Evolutionary conservation across 2,797 vertebrate species (phyloP).

Genomic region (Malurus leucopterus): DNA sequence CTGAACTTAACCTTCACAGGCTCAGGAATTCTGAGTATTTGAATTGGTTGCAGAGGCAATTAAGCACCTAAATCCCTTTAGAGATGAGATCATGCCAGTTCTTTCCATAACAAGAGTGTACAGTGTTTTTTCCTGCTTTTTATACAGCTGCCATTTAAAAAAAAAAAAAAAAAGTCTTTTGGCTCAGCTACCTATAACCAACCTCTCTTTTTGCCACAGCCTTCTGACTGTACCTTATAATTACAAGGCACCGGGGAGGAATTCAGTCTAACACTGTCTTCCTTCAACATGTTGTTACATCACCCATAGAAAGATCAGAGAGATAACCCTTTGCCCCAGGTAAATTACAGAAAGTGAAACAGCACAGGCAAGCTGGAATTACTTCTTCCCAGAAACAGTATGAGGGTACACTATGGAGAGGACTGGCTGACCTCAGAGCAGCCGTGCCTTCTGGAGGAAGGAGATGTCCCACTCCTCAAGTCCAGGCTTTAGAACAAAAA

Average conservation of each 20-base stretch:
- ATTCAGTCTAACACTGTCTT: neutral
- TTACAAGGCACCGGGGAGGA: neutral
- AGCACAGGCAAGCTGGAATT: neutral
- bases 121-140: neutral
- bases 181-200: neutral
- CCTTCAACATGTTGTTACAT: neutral
- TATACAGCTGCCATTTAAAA: neutral
- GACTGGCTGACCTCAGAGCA: neutral
- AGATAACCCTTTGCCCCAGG: neutral
- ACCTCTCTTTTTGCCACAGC: neutral
- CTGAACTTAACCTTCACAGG: neutral
- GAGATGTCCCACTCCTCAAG: neutral
- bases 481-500: neutral
- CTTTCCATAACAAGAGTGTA: neutral
- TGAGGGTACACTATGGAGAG: neutral
- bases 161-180: neutral
- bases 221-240: neutral
- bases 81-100: neutral
- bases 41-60: neutral
- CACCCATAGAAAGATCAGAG: neutral
- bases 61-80: conserved; percentile 15
- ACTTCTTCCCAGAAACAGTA: neutral
- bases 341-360: neutral
- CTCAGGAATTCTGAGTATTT: neutral
- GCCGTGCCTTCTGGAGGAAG: neutral